Conservation (phyloP, 2,888 invertebrate genomes). For the Diloba caeruleocephala region DNA sequence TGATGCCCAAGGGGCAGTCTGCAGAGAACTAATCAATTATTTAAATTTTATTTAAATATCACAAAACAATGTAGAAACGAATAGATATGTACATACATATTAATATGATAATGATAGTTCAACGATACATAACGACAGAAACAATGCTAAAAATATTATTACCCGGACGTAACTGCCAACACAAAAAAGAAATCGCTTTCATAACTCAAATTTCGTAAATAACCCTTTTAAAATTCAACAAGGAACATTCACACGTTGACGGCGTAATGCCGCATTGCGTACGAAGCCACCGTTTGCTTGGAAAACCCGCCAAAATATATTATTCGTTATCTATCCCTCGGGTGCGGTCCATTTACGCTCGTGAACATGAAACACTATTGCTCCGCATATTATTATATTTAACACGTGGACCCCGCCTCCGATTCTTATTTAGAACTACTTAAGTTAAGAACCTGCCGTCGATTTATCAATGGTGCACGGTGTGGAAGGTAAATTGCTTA, state of each 20-base stretch:
- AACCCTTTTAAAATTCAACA: slow-evolving; percentile 57
- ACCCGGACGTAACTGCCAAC: slow-evolving; percentile 14
- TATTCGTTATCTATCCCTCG: slow-evolving; percentile 80
- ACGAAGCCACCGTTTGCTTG: slow-evolving; percentile 61
- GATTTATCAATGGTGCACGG: slow-evolving; percentile 29
- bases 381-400: slow-evolving; percentile 66
- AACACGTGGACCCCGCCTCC: slow-evolving; percentile 42
- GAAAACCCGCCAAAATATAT: slow-evolving; percentile 81
- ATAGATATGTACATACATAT: too few relatives aligned
- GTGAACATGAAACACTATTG: slow-evolving; percentile 66
- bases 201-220: slow-evolving; percentile 44
- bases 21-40: too few relatives aligned
- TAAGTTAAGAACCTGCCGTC: slow-evolving; percentile 21
- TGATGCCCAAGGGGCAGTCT: too few relatives aligned
- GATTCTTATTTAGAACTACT: slow-evolving; percentile 39
- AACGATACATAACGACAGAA: slow-evolving; percentile 1
- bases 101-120: too few relatives aligned
- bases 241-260: slow-evolving; percentile 48
- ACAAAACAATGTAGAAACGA: too few relatives aligned
- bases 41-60: too few relatives aligned
- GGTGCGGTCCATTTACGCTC: slow-evolving; percentile 67
- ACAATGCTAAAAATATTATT: slow-evolving; percentile 16
- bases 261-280: slow-evolving; percentile 56
- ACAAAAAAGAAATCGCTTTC: slow-evolving; percentile 21
- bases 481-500: slow-evolving; percentile 14